Conservation (phyloP, 1,140 invertebrate genomes). For the Bicyclus anynana region DNA sequence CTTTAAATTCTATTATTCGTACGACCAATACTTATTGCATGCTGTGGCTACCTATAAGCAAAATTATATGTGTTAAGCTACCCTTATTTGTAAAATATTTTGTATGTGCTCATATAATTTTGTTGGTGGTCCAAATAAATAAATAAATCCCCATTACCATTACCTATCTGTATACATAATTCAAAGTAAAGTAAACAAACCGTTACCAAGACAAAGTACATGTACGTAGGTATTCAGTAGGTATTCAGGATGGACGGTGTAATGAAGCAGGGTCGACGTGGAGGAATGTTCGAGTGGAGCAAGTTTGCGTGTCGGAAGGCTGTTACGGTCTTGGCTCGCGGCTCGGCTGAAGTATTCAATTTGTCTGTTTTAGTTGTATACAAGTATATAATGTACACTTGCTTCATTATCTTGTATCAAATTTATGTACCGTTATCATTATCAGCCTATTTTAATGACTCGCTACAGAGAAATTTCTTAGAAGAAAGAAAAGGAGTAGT, state of each 20-base stretch:
- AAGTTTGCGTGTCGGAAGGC: conserved; percentile 31
- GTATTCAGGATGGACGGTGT: conserved; percentile 30
- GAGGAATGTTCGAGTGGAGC: conserved; percentile 35
- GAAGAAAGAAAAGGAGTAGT: too few species aligned
- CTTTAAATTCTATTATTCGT: too few species aligned
- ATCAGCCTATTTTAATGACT: too few species aligned
- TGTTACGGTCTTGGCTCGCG: conserved; percentile 20
- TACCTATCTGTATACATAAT: background rate
- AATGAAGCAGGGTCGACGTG: conserved; percentile 40
- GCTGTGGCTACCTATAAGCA: too few species aligned
- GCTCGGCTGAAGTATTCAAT: conserved; percentile 10
- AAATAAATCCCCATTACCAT: background rate
- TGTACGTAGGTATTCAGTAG: conserved; percentile 24
- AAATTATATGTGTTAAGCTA: too few species aligned
- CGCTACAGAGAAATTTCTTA: too few species aligned
- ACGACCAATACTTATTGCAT: too few species aligned
- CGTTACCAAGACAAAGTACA: conserved; percentile 15
- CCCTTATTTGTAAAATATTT: too few species aligned
- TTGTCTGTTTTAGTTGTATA: conserved; percentile 2
- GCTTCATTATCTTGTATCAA: too few species aligned
- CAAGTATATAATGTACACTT: background rate
- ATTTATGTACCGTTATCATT: too few species aligned
- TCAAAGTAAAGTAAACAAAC: conserved; percentile 12
- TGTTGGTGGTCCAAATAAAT: too few species aligned
- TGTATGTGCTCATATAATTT: too few species aligned